phyloP scores from a whole-genome alignment of 2,888 invertebrate genomes.

The Drosophila pseudotakahashii region DNA sequence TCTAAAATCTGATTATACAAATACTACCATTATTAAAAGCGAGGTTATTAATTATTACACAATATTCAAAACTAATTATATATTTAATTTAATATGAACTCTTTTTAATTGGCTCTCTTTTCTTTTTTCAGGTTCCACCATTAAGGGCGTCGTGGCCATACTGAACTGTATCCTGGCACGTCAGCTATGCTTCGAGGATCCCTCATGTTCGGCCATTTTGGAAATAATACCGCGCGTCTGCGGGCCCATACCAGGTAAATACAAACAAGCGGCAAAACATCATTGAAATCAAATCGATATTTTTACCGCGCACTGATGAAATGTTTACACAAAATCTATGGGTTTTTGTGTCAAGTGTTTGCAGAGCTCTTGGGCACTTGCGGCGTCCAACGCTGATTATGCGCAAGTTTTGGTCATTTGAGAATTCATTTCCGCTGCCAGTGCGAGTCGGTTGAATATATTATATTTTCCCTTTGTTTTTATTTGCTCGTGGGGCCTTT shows the following conservation, averaged over 20 bases:
- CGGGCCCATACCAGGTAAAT: conserved; percentile 95
- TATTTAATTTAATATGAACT: not conserved
- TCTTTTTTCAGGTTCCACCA: conserved; percentile 89
- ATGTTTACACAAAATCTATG: conserved; percentile 39
- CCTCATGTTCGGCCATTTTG: conserved; percentile 94
- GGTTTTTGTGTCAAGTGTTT: conserved; percentile 40
- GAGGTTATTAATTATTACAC: too few species aligned
- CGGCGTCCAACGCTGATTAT: conserved; percentile 30
- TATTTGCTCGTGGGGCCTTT: conserved; percentile 9
- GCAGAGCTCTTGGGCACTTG: conserved; percentile 44
- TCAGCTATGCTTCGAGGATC: conserved; percentile 95
- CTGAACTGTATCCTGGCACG: conserved; percentile 95
- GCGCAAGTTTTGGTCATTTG: conserved; percentile 57
- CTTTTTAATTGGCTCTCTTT: not conserved
- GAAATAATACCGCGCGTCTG: conserved; percentile 96
- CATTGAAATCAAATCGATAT: conserved; percentile 29
- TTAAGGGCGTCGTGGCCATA: conserved; percentile 91
- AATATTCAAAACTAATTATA: not conserved
- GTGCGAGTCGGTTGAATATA: conserved; percentile 28
- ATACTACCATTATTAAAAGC: not conserved
- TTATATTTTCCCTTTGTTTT: conserved; percentile 19
- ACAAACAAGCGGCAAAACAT: conserved; percentile 1
- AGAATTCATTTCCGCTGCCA: conserved; percentile 59
- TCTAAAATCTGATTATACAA: not conserved
- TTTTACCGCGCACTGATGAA: conserved; percentile 7